phyloP scores from a whole-genome alignment of 2,797 vertebrate genomes.

The Columba guinea region DNA sequence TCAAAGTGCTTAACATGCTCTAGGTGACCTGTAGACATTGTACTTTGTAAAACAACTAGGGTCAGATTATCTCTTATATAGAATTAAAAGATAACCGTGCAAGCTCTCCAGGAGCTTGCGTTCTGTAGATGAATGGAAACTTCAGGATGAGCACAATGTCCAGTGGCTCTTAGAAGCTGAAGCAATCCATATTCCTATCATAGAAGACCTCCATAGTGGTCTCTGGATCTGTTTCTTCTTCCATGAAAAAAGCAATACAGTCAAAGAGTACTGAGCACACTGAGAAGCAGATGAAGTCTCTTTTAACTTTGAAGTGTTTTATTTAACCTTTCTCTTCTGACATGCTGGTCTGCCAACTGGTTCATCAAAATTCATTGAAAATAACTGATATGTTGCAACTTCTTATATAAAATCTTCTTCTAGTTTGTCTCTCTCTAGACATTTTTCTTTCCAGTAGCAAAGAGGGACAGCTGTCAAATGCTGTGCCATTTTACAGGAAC shows the following conservation, averaged over 20 bases:
- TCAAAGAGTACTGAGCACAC: neutral
- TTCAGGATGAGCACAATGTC: neutral
- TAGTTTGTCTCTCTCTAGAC: neutral
- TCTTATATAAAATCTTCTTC: neutral
- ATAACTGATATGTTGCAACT: neutral
- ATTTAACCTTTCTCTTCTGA: neutral
- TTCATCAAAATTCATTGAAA: neutral
- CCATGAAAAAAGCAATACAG: neutral
- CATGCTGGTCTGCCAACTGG: neutral
- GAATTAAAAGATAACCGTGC: neutral
- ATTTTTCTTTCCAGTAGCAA: neutral
- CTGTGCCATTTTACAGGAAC: neutral
- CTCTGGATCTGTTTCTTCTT: neutral
- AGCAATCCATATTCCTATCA: neutral
- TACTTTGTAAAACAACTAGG: neutral
- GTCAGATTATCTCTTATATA: neutral
- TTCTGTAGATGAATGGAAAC: neutral
- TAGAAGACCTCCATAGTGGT: neutral
- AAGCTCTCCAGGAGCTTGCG: neutral
- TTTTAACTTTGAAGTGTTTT: neutral
- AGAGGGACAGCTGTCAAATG: neutral
- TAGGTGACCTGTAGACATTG: accelerated
- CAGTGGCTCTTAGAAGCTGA: neutral
- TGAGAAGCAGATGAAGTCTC: neutral
- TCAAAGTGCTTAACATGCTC: neutral